These are phyloP conservation scores for Magallana angulata DNA, from an alignment of 1,140 invertebrate species.

Conservation along the genomic window DNA sequence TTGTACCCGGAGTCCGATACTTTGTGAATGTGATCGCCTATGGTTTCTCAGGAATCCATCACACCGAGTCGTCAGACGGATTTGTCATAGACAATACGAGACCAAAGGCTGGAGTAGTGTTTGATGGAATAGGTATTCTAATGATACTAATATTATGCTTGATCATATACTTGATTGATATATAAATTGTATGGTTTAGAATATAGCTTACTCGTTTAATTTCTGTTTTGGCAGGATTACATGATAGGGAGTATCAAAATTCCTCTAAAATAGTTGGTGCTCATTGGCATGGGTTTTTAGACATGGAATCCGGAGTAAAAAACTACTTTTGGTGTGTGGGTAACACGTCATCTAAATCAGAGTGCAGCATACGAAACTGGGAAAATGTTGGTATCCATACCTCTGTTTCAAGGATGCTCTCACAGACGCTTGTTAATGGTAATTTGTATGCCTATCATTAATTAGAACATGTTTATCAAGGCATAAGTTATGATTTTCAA, in stretches of 20 bases:
- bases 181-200: too few relatives aligned
- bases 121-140: conserved; percentile 58
- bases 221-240: conserved; percentile 40
- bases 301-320: conserved; percentile 49
- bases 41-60: conserved; percentile 43
- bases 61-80: conserved; percentile 56
- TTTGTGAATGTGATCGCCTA: conserved; percentile 49
- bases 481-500: too few relatives aligned
- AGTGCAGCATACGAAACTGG: conserved; percentile 51
- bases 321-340: conserved; percentile 62
- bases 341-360: not conserved
- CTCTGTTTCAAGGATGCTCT: conserved; percentile 19
- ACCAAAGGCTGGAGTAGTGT: conserved; percentile 52
- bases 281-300: conserved; percentile 59
- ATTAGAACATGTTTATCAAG: too few relatives aligned
- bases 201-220: too few relatives aligned
- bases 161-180: too few relatives aligned
- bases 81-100: conserved; percentile 49
- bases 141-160: not conserved
- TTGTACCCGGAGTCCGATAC: conserved; percentile 43
- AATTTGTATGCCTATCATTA: too few relatives aligned
- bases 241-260: conserved; percentile 60
- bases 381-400: conserved; percentile 57
- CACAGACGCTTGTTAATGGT: not conserved
- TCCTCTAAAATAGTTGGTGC: conserved; percentile 42